A percentile compares a stretch with the other conserved stretches of the same genome.
Conservation (phyloP, 64 coral and sea anemone species). For the Montipora sp. region DNA sequence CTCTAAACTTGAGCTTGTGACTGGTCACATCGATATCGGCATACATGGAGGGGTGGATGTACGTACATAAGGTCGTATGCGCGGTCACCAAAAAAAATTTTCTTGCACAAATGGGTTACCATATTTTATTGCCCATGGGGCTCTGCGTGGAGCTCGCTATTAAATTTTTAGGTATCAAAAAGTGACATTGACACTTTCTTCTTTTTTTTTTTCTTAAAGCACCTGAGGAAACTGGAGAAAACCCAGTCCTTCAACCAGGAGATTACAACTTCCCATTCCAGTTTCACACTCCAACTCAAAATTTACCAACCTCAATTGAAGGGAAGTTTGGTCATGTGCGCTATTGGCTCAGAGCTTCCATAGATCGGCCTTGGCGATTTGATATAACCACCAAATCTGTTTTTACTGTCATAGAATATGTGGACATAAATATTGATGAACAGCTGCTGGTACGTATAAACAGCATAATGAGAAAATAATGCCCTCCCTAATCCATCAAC, state of each 20-base stretch:
- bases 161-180: no score
- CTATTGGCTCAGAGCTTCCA: slow-evolving; percentile 86
- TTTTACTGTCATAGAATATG: slow-evolving; percentile 87
- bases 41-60: no score
- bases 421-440: slow-evolving; percentile 72
- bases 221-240: slow-evolving; percentile 75
- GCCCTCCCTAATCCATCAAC: no score
- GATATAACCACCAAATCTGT: slow-evolving; percentile 82
- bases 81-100: no score
- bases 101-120: no score
- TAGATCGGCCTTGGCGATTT: slow-evolving; percentile 93
- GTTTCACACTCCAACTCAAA: slow-evolving; percentile 76
- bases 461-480: neutral
- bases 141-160: no score
- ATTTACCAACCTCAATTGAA: slow-evolving; percentile 82
- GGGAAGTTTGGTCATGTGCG: slow-evolving; percentile 82
- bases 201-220: slow-evolving; percentile 27
- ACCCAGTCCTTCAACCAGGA: slow-evolving; percentile 76
- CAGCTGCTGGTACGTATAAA: slow-evolving; percentile 60
- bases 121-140: no score
- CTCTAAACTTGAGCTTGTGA: no score
- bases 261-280: slow-evolving; percentile 78
- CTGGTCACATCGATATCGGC: no score
- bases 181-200: neutral
- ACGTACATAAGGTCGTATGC: no score